These are phyloP conservation scores for Premnoplex brunnescens DNA, from an alignment of 2,797 vertebrate genomes.

Conservation along the genomic window DNA sequence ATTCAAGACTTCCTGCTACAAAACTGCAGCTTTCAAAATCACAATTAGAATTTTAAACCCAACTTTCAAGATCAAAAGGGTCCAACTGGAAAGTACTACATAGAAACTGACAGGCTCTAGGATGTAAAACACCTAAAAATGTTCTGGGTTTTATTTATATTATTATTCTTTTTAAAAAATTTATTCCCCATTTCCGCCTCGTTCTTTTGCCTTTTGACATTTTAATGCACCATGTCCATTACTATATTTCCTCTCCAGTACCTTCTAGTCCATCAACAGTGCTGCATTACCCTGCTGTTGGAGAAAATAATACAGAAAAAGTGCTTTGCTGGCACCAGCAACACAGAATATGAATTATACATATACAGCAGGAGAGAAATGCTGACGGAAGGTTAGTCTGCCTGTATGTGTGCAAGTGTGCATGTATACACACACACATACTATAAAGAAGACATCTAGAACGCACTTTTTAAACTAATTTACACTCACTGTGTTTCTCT, in stretches of 20 bases:
- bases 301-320: slow-evolving; percentile 65
- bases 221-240: slow-evolving; percentile 68
- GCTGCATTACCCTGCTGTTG: slow-evolving; percentile 48
- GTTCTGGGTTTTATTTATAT: slow-evolving; percentile 34
- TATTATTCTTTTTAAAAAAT: slow-evolving; percentile 54
- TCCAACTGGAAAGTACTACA: slow-evolving; percentile 3
- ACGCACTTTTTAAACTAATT: not conserved
- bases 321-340: slow-evolving; percentile 79
- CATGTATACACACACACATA: not conserved
- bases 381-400: slow-evolving; percentile 24
- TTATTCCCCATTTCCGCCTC: slow-evolving; percentile 25
- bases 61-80: slow-evolving; percentile 56
- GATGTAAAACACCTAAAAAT: not conserved
- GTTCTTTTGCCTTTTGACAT: slow-evolving; percentile 64
- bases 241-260: slow-evolving; percentile 64
- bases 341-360: slow-evolving; percentile 85
- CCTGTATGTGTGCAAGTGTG: not conserved
- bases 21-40: slow-evolving; percentile 49
- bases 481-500: not conserved
- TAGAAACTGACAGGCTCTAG: not conserved
- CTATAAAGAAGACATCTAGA: not conserved
- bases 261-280: slow-evolving; percentile 66
- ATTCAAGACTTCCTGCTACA: slow-evolving; percentile 30
- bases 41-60: slow-evolving; percentile 57
- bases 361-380: slow-evolving; percentile 58